Conservation (phyloP, 2,113 vertebrate genomes). For the Australoheros scitulus region DNA sequence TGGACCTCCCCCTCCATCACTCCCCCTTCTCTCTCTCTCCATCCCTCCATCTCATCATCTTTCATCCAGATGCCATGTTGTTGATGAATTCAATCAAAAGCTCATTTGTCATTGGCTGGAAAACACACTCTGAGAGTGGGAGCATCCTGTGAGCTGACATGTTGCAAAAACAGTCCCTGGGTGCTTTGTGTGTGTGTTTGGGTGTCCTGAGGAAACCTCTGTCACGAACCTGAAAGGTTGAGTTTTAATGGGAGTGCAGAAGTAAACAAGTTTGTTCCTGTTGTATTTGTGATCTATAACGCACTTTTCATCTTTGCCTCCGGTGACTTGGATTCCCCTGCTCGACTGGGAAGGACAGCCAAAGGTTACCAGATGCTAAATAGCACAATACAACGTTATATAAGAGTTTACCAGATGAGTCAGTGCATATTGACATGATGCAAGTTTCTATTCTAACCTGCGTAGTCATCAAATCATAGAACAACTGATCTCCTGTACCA, state of each 20-base stretch:
- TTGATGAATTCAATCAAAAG: constrained; percentile 63
- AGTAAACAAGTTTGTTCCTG: constrained; percentile 58
- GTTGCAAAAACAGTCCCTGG: constrained; percentile 32
- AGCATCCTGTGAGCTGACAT: constrained; percentile 37
- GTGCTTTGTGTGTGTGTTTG: neutral
- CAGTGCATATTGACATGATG: constrained; percentile 21
- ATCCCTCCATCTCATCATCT: constrained; percentile 37
- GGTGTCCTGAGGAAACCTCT: constrained; percentile 50
- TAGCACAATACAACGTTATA: constrained; percentile 56
- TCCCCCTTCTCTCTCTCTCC: neutral
- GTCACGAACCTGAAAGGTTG: constrained; percentile 22
- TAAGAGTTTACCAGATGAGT: constrained; percentile 52
- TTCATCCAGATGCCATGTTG: constrained; percentile 63
- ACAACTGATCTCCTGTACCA: neutral
- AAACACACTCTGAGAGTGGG: constrained; percentile 14
- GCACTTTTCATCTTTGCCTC: constrained; percentile 59
- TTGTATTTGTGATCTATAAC: constrained; percentile 57
- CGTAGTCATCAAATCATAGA: neutral
- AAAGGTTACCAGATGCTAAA: constrained; percentile 73
- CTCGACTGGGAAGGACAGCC: constrained; percentile 55
- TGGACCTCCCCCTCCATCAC: neutral
- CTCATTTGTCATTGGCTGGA: constrained; percentile 52
- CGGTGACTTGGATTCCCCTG: constrained; percentile 58
- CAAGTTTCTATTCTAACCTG: neutral
- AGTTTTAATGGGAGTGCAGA: constrained; percentile 24